These are phyloP conservation scores for Gadopsis marmoratus DNA, from an alignment of 2,797 vertebrate genomes.

Conservation along the genomic window DNA sequence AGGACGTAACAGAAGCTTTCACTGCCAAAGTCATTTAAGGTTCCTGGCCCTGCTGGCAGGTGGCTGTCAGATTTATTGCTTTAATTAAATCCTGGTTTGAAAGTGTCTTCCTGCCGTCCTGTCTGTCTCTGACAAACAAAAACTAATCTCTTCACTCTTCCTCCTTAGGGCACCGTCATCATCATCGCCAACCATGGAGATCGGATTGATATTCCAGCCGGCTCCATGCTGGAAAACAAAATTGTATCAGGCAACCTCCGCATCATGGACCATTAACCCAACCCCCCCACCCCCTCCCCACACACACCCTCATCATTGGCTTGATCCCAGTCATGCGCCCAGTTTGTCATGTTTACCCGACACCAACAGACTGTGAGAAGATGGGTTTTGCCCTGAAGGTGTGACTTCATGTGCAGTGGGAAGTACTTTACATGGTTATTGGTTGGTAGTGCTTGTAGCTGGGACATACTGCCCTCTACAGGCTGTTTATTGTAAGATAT, in stretches of 20 bases:
- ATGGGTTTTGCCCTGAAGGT: slow-evolving; percentile 22
- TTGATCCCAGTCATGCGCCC: slow-evolving; percentile 64
- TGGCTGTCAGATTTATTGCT: slow-evolving; percentile 19
- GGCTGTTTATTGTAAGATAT: slow-evolving; percentile 20
- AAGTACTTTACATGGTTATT: background rate
- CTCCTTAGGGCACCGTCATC: slow-evolving; percentile 95
- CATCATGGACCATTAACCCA: slow-evolving; percentile 95
- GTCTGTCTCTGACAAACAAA: background rate
- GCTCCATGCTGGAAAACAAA: slow-evolving; percentile 96
- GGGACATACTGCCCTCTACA: slow-evolving; percentile 51
- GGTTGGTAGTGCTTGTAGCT: background rate
- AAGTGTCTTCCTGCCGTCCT: background rate
- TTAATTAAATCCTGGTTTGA: slow-evolving; percentile 30
- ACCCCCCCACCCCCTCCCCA: too few species aligned
- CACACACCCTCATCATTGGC: slow-evolving; percentile 27
- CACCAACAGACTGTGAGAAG: slow-evolving; percentile 44
- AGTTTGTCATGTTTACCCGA: slow-evolving; percentile 36
- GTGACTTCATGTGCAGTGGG: slow-evolving; percentile 11
- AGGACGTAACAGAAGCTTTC: background rate
- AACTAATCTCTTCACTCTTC: slow-evolving; percentile 14
- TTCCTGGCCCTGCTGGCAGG: background rate
- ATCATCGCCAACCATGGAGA: slow-evolving; percentile 98
- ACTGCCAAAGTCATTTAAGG: background rate
- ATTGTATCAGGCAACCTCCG: slow-evolving; percentile 98
- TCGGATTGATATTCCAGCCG: slow-evolving; percentile 95